Evolutionary conservation across 2,888 invertebrate species (phyloP).

Genomic region (Scelioninae gen. 1): DNA sequence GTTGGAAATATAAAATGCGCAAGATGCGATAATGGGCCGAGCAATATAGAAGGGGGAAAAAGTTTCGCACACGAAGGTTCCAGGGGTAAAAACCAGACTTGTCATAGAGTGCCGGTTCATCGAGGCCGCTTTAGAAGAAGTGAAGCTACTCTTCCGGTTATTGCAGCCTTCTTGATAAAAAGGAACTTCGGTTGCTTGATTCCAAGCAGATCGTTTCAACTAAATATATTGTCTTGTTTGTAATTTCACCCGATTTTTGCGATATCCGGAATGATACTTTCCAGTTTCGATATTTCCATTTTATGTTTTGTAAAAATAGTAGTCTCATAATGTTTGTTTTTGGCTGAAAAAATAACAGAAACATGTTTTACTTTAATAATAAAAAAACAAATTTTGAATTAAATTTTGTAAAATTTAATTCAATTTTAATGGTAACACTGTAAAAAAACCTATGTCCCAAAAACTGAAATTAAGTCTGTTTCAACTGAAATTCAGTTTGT

Average conservation of each 20-base stretch:
- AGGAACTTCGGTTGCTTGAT: conserved; percentile 46
- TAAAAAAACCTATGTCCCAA: too few relatives aligned
- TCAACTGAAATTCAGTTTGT: too few relatives aligned
- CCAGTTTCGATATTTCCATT: background rate
- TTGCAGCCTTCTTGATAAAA: conserved; percentile 35
- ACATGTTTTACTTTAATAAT: too few relatives aligned
- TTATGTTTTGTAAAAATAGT: background rate
- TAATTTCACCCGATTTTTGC: conserved; percentile 34
- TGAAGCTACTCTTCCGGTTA: conserved; percentile 48
- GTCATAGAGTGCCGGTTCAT: conserved; percentile 50
- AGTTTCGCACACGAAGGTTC: conserved; percentile 19
- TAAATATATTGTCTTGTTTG: conserved; percentile 57
- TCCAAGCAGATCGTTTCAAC: conserved; percentile 29
- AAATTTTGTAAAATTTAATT: too few relatives aligned
- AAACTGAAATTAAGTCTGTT: too few relatives aligned
- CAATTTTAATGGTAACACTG: too few relatives aligned
- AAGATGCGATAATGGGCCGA: conserved; percentile 43
- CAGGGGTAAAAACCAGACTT: conserved; percentile 35
- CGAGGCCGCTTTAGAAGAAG: conserved; percentile 31
- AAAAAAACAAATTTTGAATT: too few relatives aligned
- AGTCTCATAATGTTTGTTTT: too few relatives aligned
- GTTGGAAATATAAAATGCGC: conserved; percentile 33
- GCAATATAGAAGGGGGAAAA: conserved; percentile 39
- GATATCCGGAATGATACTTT: too few relatives aligned
- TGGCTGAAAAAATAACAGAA: too few relatives aligned